Evolutionary conservation across 1,140 invertebrate genomes (phyloP), one percentile per base, ranked within the genome.

Genomic region (Aethina tumida): DNA sequence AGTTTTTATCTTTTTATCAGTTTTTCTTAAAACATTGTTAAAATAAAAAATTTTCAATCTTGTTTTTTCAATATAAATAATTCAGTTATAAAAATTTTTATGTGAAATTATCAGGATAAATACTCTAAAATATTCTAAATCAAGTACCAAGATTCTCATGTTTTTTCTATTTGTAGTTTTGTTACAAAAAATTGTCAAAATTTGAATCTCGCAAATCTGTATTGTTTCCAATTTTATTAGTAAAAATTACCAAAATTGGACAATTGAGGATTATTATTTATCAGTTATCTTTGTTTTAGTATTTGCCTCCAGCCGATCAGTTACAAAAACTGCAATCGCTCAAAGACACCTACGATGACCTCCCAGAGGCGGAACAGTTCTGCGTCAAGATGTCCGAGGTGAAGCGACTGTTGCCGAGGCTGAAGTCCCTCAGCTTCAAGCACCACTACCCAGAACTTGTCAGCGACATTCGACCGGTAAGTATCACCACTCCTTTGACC

Each of bases 361-460:
- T 98, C 21, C 84, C 88, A 0, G 90, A 93, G 49, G 87, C 93
- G 3, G 95, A 98, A 64, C 89, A 94, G 58, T 97, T 97, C 69
- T 83, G 84, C 29, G 77, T 93, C 2, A 89, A 84, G n/a, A 87
- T 95, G 60, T 75, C 81, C 42, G 74, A 77, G 56, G 84, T 99
- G 12, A 97, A 97, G 65, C 74, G 91, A 12, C 67, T 98, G 18
- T 66, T 80, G 13, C 90, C 92, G 7, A 68, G 94, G 30, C 65
- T 98, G 29, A 81, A 85, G 51, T 93, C 90, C 35, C 73, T 98
- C 18, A 83, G 84, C 49, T 98, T 98, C 58, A 88, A 88, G 65
- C 74, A 88, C 54, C 78, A 75, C 40, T 91, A 88, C 59, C 60
- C 70, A 3, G 90, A 94, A 62, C 67, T 85, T 53, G 74, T 93